phyloP scores from a whole-genome alignment of 2,113 vertebrate genomes.

The Hepsetus odoe region DNA sequence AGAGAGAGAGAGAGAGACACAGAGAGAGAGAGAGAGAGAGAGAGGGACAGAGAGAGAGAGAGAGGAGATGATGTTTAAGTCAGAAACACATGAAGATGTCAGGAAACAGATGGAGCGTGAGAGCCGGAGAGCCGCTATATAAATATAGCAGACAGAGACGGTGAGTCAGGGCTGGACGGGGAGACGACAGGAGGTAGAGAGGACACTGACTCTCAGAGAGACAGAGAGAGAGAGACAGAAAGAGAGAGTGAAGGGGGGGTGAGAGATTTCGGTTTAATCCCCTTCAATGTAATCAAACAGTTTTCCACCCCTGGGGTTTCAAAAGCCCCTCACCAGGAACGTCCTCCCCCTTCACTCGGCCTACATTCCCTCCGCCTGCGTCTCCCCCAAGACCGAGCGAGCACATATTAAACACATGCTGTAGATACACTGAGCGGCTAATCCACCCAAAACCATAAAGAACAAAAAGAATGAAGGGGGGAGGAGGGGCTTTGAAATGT shows the following conservation, averaged over 20 bases:
- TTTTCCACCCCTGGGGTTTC: constrained; percentile 24
- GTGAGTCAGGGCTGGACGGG: background rate
- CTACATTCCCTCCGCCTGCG: background rate
- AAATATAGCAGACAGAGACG: background rate
- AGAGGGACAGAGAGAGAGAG: background rate
- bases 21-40: background rate
- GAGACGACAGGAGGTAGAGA: background rate
- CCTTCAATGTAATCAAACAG: constrained; percentile 40
- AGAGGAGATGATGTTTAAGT: background rate
- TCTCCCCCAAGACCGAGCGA: background rate
- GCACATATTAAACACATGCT: background rate
- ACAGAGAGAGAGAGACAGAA: background rate
- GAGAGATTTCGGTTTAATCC: constrained; percentile 25
- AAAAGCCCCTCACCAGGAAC: constrained; percentile 27
- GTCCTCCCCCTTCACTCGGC: background rate
- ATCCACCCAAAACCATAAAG: background rate
- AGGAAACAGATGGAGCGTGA: background rate
- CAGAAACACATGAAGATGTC: background rate
- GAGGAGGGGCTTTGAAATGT: background rate
- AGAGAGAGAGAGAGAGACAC: background rate
- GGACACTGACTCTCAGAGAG: background rate
- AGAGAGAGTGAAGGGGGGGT: background rate
- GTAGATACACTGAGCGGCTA: background rate
- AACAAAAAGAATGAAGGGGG: too few species aligned
- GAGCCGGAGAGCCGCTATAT: background rate